Base-by-base conservation (phyloP, 2,113 vertebrate genomes). In the Murina feae region DNA sequence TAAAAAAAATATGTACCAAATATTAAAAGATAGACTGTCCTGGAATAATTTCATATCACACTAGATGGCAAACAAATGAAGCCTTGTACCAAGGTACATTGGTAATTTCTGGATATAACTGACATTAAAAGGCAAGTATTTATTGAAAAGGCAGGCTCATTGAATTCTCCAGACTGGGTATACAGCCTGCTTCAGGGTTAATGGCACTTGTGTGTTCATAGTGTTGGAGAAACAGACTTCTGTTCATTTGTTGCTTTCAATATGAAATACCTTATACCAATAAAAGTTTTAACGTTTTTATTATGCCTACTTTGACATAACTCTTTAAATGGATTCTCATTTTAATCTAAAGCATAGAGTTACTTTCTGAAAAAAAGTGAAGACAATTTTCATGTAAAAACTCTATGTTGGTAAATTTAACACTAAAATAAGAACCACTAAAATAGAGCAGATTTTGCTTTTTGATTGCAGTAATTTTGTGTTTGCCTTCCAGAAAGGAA, bases 1-100 rank as follows among this genome's bases (percentile, higher is more conserved):
- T 95, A 95, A 97, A 97, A 97, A 97, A 96, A 94, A 86, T 93
- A 63, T 51, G 30, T 92, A 63, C 74, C 69, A 92, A 93, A 94
- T 95, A 92, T 93, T 92, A 86, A 93, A 96, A 78, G 90, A 90
- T 84, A 95, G 96, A 2, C 90, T 92, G 39, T 82, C 53, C 83
- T 86, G 89, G 42, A 96, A 86, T 16, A 96, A 95, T 92, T 96
- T 95, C 60, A 81, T 95, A 94, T 94, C 69, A 94, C 35, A 86
- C 66, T 39, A 82, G 75, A 86, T 60, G 86, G 58, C 53, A 94
- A 94, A 96, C 95, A 96, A 97, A 89, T 58, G 79, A 80, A 78
- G 85, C 65, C 90, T 96, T 97, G 95, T 97, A 51, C 39, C 55
- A 75, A 86, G 76, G 82, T 85, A 68, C 81, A 65, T 68, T 92